phyloP scores from a whole-genome alignment of 2,113 vertebrate genomes.

The Notothenia rossii region DNA sequence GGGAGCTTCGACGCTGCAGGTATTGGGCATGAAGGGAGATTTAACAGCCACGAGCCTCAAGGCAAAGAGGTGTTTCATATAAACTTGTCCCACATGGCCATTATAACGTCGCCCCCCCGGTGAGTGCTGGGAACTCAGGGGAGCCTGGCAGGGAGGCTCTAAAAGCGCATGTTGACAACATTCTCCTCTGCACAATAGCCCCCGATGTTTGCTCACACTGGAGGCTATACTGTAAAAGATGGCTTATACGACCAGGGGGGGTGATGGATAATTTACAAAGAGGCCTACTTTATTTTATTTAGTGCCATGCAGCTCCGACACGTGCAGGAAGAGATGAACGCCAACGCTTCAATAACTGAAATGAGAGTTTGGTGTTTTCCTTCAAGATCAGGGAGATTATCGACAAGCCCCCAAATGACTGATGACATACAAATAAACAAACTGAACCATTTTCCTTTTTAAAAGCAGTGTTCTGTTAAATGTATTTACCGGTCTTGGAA shows the following conservation, averaged over 20 bases:
- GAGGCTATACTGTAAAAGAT: slow-evolving; percentile 29
- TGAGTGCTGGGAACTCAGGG: slow-evolving; percentile 70
- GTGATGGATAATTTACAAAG: slow-evolving; percentile 39
- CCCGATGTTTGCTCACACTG: slow-evolving; percentile 47
- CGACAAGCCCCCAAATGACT: too few species aligned
- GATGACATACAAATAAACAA: too few species aligned
- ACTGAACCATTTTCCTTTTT: too few species aligned
- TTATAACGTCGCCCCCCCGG: slow-evolving; percentile 65
- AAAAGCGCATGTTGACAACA: slow-evolving; percentile 68
- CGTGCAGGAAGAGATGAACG: not conserved
- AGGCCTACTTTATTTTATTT: slow-evolving; percentile 32
- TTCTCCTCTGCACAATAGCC: slow-evolving; percentile 54
- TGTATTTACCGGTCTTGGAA: too few species aligned
- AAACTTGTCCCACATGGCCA: slow-evolving; percentile 71
- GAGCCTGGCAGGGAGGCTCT: slow-evolving; percentile 58
- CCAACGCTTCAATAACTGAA: too few species aligned
- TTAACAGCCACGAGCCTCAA: slow-evolving; percentile 71
- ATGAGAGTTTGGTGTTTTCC: too few species aligned
- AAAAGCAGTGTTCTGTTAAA: too few species aligned
- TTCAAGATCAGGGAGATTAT: too few species aligned
- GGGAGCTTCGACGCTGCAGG: slow-evolving; percentile 59
- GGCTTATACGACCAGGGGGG: slow-evolving; percentile 34
- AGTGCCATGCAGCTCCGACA: slow-evolving; percentile 9
- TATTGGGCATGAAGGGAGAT: slow-evolving; percentile 53
- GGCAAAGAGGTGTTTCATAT: slow-evolving; percentile 79